Evolutionary conservation across 2,797 vertebrate genomes (phyloP).

Genomic region (Pangasius macronema): DNA sequence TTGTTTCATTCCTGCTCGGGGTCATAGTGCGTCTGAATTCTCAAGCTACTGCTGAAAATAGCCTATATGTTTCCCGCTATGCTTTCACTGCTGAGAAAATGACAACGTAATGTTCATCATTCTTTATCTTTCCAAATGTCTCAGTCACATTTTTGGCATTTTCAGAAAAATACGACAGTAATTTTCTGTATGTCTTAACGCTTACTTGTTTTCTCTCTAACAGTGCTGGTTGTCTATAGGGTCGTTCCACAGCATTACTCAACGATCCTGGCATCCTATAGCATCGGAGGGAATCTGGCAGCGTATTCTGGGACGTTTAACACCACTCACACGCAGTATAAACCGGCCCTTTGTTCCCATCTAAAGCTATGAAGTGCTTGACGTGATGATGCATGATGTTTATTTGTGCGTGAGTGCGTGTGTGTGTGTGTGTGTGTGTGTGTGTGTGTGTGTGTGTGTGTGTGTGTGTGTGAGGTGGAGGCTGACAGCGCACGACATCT

Average conservation of each 20-base stretch:
- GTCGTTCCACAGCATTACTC: conserved; percentile 39
- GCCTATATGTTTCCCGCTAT: background rate
- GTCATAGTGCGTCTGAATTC: background rate
- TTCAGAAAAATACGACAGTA: conserved; percentile 6
- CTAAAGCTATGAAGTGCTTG: conserved; percentile 59
- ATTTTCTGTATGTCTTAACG: conserved; percentile 35
- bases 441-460: conserved; percentile 4
- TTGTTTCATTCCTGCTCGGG: background rate
- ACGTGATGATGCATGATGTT: conserved; percentile 56
- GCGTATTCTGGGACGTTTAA: conserved; percentile 56
- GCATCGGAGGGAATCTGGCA: conserved; percentile 46
- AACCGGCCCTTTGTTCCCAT: conserved; percentile 55
- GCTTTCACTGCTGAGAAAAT: background rate
- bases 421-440: background rate
- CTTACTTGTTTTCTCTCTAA: conserved; percentile 26
- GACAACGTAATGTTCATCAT: background rate
- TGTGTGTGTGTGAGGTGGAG: conserved; percentile 9
- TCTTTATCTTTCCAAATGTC: conserved; percentile 20
- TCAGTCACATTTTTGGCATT: background rate
- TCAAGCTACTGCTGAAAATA: background rate
- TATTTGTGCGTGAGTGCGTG: conserved; percentile 32
- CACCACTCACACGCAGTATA: conserved; percentile 24
- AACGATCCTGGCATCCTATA: conserved; percentile 43
- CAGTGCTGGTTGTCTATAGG: conserved; percentile 21
- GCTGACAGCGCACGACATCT: conserved; percentile 39